These are phyloP conservation scores for Argopecten irradians DNA, from an alignment of 1,140 invertebrate genomes.

Conservation along the genomic window DNA sequence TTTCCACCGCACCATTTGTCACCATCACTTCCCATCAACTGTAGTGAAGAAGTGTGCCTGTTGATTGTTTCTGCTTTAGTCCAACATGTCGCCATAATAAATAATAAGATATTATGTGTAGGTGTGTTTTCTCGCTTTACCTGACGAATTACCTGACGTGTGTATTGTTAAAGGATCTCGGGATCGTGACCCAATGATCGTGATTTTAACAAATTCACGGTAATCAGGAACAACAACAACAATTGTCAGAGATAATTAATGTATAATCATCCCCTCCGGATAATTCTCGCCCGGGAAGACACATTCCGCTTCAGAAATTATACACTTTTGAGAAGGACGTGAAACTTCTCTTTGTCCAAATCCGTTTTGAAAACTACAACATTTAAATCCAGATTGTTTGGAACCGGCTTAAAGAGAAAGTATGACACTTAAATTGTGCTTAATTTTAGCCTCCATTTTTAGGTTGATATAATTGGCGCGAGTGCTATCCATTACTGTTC, in stretches of 20 bases:
- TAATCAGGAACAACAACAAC: not conserved
- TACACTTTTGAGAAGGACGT: not conserved
- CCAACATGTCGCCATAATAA: too few relatives aligned
- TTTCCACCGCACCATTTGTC: too few relatives aligned
- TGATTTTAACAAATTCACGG: too few relatives aligned
- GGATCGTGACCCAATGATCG: too few relatives aligned
- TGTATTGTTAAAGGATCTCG: too few relatives aligned
- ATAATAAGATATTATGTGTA: too few relatives aligned
- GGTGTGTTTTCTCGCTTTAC: too few relatives aligned
- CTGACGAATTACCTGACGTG: too few relatives aligned
- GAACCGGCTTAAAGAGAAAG: not conserved
- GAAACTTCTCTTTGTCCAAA: not conserved
- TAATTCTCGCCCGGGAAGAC: not conserved
- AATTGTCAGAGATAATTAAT: not conserved
- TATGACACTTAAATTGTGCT: not conserved
- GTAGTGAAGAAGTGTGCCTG: too few relatives aligned
- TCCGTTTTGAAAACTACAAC: not conserved
- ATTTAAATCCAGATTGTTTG: not conserved
- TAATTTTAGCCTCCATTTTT: not conserved
- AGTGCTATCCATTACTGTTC: not conserved
- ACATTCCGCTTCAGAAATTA: not conserved
- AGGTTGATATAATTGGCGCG: not conserved
- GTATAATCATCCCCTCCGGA: not conserved
- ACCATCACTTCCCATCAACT: too few relatives aligned
- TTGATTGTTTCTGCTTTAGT: too few relatives aligned